These are phyloP conservation scores for Percopsis omiscomaycus DNA, from an alignment of 2,797 vertebrate species.

Conservation along the genomic window DNA sequence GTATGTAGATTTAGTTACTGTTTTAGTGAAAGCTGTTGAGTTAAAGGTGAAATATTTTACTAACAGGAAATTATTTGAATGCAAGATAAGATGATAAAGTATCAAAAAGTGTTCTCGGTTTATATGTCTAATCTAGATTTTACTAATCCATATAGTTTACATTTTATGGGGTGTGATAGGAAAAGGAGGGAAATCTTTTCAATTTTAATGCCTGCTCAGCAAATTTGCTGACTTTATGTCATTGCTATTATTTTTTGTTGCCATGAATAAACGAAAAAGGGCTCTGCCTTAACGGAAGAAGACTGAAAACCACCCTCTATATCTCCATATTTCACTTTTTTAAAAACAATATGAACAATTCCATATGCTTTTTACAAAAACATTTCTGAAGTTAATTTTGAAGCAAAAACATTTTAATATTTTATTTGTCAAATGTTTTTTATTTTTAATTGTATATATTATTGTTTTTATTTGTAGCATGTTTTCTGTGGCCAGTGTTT, in stretches of 20 bases:
- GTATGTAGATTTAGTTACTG: conserved; percentile 43
- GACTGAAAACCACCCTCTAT: conserved; percentile 8
- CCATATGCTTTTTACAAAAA: too few species aligned
- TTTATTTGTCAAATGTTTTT: too few species aligned
- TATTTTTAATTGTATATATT: too few species aligned
- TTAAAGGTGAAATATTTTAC: conserved; percentile 13
- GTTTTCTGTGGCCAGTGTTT: too few species aligned
- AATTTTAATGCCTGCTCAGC: conserved; percentile 1
- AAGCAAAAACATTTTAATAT: too few species aligned
- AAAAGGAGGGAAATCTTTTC: neutral
- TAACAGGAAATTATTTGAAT: neutral
- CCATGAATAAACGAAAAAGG: neutral
- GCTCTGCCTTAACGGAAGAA: neutral
- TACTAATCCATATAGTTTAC: conserved; percentile 5
- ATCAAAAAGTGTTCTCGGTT: neutral
- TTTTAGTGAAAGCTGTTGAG: conserved; percentile 29
- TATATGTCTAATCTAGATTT: neutral
- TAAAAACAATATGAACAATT: too few species aligned
- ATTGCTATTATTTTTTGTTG: conserved; percentile 1
- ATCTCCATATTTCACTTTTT: neutral
- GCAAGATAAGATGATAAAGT: neutral
- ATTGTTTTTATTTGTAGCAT: too few species aligned
- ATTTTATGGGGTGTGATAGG: conserved; percentile 12
- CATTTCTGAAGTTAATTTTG: too few species aligned
- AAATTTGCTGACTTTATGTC: conserved; percentile 1